A percentile compares a stretch with the other conserved stretches of the same genome.
Conservation (phyloP, 2,113 vertebrate species). For the Ramphastos sulfuratus region DNA sequence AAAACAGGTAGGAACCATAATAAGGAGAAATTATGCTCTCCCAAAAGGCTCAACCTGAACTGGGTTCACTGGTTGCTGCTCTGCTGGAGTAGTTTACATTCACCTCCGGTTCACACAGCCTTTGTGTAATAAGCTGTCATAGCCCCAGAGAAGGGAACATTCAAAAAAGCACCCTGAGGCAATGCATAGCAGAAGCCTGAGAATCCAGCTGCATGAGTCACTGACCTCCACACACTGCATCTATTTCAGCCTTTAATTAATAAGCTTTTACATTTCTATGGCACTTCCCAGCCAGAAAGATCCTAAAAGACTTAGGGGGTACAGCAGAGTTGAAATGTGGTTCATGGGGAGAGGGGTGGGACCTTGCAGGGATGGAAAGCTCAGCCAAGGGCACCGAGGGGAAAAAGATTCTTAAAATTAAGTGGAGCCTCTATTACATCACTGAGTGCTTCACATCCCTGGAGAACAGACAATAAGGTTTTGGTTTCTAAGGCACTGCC, state of each 20-base stretch:
- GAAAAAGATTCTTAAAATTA: not conserved
- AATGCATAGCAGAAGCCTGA: conserved; percentile 46
- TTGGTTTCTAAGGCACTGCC: not conserved
- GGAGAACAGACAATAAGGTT: conserved; percentile 7
- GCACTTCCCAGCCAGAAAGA: conserved; percentile 41
- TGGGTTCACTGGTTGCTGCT: not conserved
- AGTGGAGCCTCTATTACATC: not conserved
- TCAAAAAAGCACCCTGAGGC: conserved; percentile 7
- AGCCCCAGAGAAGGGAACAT: conserved; percentile 53
- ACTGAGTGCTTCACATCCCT: not conserved
- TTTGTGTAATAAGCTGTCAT: conserved; percentile 53
- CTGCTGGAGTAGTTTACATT: conserved; percentile 29
- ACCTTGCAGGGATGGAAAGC: not conserved
- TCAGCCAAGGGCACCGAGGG: not conserved
- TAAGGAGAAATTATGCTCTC: not conserved
- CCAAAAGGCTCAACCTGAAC: not conserved
- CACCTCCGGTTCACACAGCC: conserved; percentile 10
- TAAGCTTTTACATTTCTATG: conserved; percentile 48
- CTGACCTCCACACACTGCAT: conserved; percentile 50
- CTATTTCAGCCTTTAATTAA: conserved; percentile 58
- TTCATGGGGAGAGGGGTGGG: not conserved
- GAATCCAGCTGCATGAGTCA: conserved; percentile 58
- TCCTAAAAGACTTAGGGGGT: not conserved
- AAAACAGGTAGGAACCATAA: not conserved
- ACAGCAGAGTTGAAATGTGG: not conserved